Percentiles rank a stretch among this genome's conserved stretches.
Evolutionary conservation across 2,113 vertebrate genomes (phyloP).

Genomic region (Kryptolebias marmoratus): DNA sequence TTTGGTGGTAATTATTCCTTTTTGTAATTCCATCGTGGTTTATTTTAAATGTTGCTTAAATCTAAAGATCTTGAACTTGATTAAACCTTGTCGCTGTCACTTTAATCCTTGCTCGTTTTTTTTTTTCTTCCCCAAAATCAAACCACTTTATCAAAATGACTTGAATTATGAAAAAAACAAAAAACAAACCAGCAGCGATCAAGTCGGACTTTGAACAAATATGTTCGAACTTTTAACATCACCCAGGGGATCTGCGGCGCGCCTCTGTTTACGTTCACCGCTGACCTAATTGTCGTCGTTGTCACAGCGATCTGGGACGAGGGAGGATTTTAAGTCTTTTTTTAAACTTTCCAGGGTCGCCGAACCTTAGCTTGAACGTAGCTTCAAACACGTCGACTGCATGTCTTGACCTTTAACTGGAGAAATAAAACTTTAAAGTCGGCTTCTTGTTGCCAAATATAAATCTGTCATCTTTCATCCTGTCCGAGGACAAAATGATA

Average conservation of each 20-base stretch:
- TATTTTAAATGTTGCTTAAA: not conserved
- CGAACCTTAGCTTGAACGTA: conserved; percentile 27
- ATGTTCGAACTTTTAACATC: conserved; percentile 41
- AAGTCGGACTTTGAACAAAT: conserved; percentile 39
- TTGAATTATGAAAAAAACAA: conserved; percentile 28
- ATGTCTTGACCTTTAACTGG: conserved; percentile 35
- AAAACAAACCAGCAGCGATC: conserved; percentile 11
- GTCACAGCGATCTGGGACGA: conserved; percentile 54
- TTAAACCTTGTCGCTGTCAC: conserved; percentile 54
- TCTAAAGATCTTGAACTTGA: conserved; percentile 33
- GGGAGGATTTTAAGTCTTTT: conserved; percentile 45
- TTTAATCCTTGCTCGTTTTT: conserved; percentile 50
- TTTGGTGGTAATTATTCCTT: no score
- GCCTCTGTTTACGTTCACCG: conserved; percentile 48
- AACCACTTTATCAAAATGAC: conserved; percentile 47
- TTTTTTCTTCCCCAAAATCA: conserved; percentile 27
- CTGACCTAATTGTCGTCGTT: conserved; percentile 58
- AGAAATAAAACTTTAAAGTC: conserved; percentile 54
- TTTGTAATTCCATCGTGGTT: no score
- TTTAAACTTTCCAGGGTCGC: conserved; percentile 48
- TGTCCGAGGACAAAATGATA: conserved; percentile 2
- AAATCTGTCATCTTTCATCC: conserved; percentile 35
- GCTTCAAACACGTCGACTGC: conserved; percentile 16
- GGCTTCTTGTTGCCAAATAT: conserved; percentile 47
- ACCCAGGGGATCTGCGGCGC: conserved; percentile 52